Base-by-base conservation (phyloP, 1,140 invertebrate genomes). In the Leptoteleia sp. region DNA sequence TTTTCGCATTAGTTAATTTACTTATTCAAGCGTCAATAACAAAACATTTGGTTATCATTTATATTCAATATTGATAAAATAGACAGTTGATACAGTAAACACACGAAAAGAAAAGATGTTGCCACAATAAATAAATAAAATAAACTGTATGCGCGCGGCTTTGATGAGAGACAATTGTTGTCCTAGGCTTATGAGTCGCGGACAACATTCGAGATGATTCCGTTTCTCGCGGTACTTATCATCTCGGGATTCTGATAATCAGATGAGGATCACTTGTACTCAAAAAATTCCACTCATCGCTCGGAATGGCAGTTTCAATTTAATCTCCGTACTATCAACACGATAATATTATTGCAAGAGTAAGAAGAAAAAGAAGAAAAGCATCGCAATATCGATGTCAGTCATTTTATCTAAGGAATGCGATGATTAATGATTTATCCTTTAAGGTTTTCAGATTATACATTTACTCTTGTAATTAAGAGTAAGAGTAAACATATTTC, bases 221-320 rank as follows among this genome's bases (percentile, higher is more conserved):
- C 5, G 2, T 22, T 22, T 2, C 19, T 22, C 5, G 5, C 19
- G 19, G 19, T 22, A 22, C 19, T 22, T 5, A 3, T 22, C 19
- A 22, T 22, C 19, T 22, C 19, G 5, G 19, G 19, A 22, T 22
- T 22, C 19, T 5, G 19, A 22, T 22, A 22, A 22, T 22, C 5
- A 22, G 19, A 22, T 22, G 2, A 5, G 2, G 5, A 22, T 22
- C 19, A 5, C 5, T 22, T 22, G 19, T 45, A 3, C 13, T 13
- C 35, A 16, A 64, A 64, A 64, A 64, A 64, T 64, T 64, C 61
- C 61, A 64, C 47, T 64, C 47, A 13, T 29, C 11, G 31, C 17
- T 50, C 25, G n/a, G 11, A 50, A 25, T 42, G 15, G 11, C 22
- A 4, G 37, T 13, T 40, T 40, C 12, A 64, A 42, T 42, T 40